These are phyloP conservation scores for Masticophis lateralis DNA, from an alignment of 2,797 vertebrate species.

Conservation along the genomic window DNA sequence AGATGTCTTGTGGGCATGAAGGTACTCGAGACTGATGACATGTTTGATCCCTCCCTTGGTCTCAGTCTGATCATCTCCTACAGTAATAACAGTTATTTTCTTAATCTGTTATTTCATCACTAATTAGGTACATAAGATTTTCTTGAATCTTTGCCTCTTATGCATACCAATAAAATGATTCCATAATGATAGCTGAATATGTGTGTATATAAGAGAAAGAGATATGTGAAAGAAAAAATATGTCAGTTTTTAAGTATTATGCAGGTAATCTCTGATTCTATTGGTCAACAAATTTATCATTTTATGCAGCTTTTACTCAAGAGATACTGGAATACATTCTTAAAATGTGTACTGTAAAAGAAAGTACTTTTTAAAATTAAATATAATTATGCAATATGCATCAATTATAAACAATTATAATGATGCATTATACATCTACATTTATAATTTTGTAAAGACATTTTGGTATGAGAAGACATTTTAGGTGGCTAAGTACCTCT, in stretches of 20 bases:
- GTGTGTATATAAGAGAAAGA: background rate
- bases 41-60: background rate
- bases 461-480: background rate
- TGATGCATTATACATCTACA: background rate
- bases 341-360: background rate
- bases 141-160: background rate
- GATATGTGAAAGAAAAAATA: background rate
- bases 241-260: background rate
- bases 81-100: background rate
- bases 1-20: background rate
- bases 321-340: background rate
- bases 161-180: background rate
- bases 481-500: background rate
- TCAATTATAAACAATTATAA: background rate
- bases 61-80: background rate
- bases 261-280: background rate
- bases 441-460: background rate
- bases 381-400: background rate
- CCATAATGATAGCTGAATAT: background rate
- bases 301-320: background rate
- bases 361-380: background rate
- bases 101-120: background rate
- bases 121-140: background rate
- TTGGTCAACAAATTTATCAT: background rate
- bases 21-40: background rate